Base-by-base conservation (phyloP, 2,888 invertebrate genomes). In the Griposia aprilina region DNA sequence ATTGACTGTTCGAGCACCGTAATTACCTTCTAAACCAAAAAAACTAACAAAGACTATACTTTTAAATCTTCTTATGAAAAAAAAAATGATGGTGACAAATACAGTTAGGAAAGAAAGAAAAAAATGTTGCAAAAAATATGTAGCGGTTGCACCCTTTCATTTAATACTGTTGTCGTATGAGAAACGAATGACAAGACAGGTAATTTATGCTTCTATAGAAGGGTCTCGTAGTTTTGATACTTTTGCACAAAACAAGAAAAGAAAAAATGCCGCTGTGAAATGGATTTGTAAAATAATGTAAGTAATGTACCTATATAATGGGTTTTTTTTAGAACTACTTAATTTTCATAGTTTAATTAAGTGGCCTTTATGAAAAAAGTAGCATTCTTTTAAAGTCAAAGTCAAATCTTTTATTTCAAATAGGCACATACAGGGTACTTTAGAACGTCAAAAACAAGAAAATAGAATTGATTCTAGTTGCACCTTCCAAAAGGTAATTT, bases 121-220 rank as follows among this genome's bases (percentile, higher is more conserved):
- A 81, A 87, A 81, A 82, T 74, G 30, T 62, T 80, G 84, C 91
- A 91, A 91, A 91, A 90, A 88, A 90, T 88, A 76, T 91, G 91
- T 93, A 94, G 95, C 92, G 95, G 96, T 95, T 94, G 87, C 89
- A 91, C 93, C 94, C 94, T 93, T 92, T 90, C 87, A 90, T 90
- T 92, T 87, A 84, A 91, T 92, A 93, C 67, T 84, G 78, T 85
- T 94, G 92, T 94, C 93, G 92, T 90, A 92, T 92, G 91, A 90
- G 93, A 93, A 93, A 93, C 92, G 92, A 92, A 93, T 93, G 91
- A 90, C 90, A 76, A 78, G 79, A 87, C 89, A 90, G 88, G 89
- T 90, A 89, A 88, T 87, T 87, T 88, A 82, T 85, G 78, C 36
- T 80, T 67, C 0, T 67, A 1, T 83, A 67, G 60, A n/a, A 20